A percentile compares a stretch with the other conserved stretches of the same genome.
phyloP scores from a whole-genome alignment of 2,113 vertebrate genomes.

The Dipodomys spectabilis region DNA sequence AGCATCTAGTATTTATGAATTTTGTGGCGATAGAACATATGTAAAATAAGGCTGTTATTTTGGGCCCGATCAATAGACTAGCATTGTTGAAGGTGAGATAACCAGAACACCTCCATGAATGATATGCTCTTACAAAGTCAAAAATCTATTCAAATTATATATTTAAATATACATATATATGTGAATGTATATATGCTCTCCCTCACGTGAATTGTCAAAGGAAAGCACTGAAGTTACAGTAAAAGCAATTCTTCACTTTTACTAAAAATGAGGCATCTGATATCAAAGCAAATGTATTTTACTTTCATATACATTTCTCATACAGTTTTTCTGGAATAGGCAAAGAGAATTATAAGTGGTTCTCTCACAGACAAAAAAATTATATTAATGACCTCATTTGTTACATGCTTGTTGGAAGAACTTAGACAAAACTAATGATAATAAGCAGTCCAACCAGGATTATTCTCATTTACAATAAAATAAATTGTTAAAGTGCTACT shows the following conservation, averaged over 20 bases:
- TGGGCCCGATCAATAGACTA: slow-evolving; percentile 56
- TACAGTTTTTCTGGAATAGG: slow-evolving; percentile 54
- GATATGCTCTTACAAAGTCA: slow-evolving; percentile 63
- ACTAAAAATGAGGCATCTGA: slow-evolving; percentile 49
- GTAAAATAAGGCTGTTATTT: slow-evolving; percentile 36
- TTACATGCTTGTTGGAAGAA: slow-evolving; percentile 58
- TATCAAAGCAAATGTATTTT: slow-evolving; percentile 59
- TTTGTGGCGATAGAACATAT: background rate
- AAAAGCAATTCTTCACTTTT: slow-evolving; percentile 51
- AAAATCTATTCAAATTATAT: slow-evolving; percentile 54
- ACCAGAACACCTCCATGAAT: slow-evolving; percentile 47
- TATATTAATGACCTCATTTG: slow-evolving; percentile 69
- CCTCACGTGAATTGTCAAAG: slow-evolving; percentile 64
- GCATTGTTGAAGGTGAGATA: slow-evolving; percentile 59
- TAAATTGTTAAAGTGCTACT: background rate
- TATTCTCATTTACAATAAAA: slow-evolving; percentile 52
- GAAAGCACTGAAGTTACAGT: slow-evolving; percentile 70
- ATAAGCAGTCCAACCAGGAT: slow-evolving; percentile 53
- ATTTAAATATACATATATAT: slow-evolving; percentile 66
- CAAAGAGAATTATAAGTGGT: slow-evolving; percentile 68
- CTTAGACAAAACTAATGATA: slow-evolving; percentile 48
- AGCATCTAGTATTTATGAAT: background rate
- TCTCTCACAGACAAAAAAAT: slow-evolving; percentile 55
- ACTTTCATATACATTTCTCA: slow-evolving; percentile 63
- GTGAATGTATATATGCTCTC: slow-evolving; percentile 33